Conservation (phyloP, 92 coral and sea anemone species). For the Epizoanthus ramosus region DNA sequence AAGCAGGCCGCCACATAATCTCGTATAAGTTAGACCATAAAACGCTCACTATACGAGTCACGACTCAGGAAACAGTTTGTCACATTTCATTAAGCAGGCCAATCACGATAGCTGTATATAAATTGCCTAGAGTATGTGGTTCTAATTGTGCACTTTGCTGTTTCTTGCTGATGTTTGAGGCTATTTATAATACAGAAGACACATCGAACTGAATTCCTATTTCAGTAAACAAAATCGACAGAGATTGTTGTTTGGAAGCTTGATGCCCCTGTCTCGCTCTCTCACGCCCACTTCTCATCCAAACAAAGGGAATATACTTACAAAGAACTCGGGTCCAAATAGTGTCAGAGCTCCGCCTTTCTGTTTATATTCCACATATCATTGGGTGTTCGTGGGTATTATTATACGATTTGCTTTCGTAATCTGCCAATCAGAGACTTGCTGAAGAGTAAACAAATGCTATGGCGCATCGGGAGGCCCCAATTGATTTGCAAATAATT, state of each 20-base stretch:
- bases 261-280: constrained; percentile 30
- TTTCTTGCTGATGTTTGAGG: constrained; percentile 37
- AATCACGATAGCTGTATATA: constrained; percentile 64
- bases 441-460: constrained; percentile 93
- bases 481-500: constrained; percentile 99
- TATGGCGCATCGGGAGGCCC: constrained; percentile 93
- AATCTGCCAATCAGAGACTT: constrained; percentile 89
- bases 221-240: constrained; percentile 39
- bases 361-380: constrained; percentile 89
- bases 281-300: constrained; percentile 75
- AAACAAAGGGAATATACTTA: constrained; percentile 73
- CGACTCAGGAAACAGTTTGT: constrained; percentile 93
- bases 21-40: constrained; percentile 87
- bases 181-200: constrained; percentile 31
- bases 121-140: constrained; percentile 55
- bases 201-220: constrained; percentile 2
- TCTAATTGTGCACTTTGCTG: constrained; percentile 35
- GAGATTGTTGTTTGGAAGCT: constrained; percentile 28
- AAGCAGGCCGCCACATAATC: constrained; percentile 88
- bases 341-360: constrained; percentile 91
- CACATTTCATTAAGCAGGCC: constrained; percentile 81
- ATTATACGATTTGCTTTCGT: constrained; percentile 93
- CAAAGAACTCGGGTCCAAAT: constrained; percentile 87
- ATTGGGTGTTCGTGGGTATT: constrained; percentile 96
- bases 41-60: constrained; percentile 72